Conservation (phyloP, 2,113 vertebrate genomes). For the Telmatochromis sp. region DNA sequence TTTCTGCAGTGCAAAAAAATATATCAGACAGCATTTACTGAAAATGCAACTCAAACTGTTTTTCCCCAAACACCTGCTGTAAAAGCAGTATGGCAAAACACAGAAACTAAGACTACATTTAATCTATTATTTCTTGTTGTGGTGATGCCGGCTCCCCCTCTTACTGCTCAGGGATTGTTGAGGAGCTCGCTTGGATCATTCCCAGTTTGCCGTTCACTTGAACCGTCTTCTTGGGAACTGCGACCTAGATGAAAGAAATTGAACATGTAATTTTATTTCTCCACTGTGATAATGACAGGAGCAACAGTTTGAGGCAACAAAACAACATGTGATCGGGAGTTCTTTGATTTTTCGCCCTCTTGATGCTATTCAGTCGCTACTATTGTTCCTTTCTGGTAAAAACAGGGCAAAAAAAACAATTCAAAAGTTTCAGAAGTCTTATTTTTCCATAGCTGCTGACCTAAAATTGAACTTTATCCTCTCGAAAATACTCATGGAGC, state of each 20-base stretch:
- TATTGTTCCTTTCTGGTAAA: not conserved
- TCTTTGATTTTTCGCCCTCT: not conserved
- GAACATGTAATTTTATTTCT: slow-evolving; percentile 5
- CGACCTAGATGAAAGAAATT: slow-evolving; percentile 55
- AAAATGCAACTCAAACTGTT: not conserved
- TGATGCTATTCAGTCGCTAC: not conserved
- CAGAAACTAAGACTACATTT: not conserved
- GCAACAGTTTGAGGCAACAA: not conserved
- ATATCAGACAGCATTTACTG: not conserved
- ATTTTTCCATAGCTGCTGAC: slow-evolving; percentile 1
- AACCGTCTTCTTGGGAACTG: slow-evolving; percentile 63
- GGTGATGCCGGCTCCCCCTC: not conserved
- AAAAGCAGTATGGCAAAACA: not conserved
- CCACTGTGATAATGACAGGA: not conserved
- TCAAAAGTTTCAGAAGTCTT: not conserved
- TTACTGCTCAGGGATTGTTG: slow-evolving; percentile 12
- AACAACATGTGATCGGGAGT: not conserved
- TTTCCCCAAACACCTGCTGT: not conserved
- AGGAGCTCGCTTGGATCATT: slow-evolving; percentile 51
- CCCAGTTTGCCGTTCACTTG: slow-evolving; percentile 72
- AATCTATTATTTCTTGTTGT: not conserved
- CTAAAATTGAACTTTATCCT: slow-evolving; percentile 30
- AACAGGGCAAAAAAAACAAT: not conserved
- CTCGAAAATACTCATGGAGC: not conserved
- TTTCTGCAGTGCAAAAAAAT: not conserved